Conservation (phyloP, 2,113 vertebrate genomes). For the Cephalopterus ornatus region DNA sequence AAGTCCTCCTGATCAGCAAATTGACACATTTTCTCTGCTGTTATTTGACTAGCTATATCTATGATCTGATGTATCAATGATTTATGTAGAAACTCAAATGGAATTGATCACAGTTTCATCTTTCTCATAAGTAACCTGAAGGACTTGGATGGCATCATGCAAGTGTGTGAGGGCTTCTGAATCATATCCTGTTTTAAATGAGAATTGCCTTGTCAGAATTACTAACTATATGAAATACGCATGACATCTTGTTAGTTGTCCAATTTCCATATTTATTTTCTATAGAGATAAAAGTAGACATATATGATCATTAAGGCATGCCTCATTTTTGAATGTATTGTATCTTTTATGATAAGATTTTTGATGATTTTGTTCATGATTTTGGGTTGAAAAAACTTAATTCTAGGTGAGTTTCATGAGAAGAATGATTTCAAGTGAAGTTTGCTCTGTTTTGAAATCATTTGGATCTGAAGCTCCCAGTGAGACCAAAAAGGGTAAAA, state of each 20-base stretch:
- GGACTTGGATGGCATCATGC: background rate
- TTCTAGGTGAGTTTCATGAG: background rate
- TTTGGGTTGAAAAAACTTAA: background rate
- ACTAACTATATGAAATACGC: background rate
- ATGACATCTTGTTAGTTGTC: background rate
- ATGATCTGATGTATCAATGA: background rate
- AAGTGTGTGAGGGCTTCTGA: background rate
- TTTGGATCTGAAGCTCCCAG: constrained; percentile 8
- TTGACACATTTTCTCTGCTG: background rate
- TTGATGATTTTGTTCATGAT: background rate
- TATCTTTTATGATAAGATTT: background rate
- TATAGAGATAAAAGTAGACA: background rate
- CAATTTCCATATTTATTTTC: background rate
- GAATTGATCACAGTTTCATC: background rate
- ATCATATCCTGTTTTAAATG: background rate
- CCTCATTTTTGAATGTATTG: background rate
- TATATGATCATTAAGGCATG: background rate
- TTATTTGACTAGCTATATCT: background rate
- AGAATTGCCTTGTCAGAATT: background rate
- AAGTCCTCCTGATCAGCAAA: background rate
- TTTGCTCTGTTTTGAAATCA: background rate
- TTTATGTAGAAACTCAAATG: background rate
- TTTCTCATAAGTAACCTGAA: background rate
- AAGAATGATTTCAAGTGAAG: background rate
- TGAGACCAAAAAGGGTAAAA: constrained; percentile 32